Evolutionary conservation across 2,797 vertebrate genomes (phyloP).

Genomic region (Podargus strigoides): DNA sequence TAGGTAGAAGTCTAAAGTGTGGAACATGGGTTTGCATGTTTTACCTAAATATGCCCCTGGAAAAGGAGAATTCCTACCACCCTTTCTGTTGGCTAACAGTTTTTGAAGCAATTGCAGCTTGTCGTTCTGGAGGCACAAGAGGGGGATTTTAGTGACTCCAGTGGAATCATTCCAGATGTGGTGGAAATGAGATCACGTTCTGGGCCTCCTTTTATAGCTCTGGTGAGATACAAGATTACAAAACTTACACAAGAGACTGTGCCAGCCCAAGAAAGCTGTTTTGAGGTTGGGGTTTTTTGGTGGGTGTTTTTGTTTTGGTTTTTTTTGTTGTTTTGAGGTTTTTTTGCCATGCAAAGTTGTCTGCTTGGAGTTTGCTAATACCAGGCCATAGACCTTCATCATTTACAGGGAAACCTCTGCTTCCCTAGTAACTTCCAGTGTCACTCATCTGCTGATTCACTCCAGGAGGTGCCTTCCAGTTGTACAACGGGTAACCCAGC

Average conservation of each 20-base stretch:
- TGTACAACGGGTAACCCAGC: background rate
- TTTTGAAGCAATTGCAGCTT: background rate
- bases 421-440: background rate
- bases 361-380: background rate
- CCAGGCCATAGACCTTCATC: background rate
- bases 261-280: background rate
- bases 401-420: background rate
- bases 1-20: accelerated
- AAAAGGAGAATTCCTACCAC: background rate
- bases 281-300: too few species aligned
- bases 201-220: background rate
- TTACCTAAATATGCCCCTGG: background rate
- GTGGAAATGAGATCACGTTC: background rate
- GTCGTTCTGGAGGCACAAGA: background rate
- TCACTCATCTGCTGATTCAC: background rate
- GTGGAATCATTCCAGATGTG: slow-evolving; percentile 19
- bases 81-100: background rate
- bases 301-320: too few species aligned
- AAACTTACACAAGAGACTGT: background rate
- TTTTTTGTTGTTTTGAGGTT: background rate
- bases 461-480: background rate
- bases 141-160: background rate
- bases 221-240: background rate
- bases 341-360: background rate
- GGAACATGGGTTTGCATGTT: background rate